Evolutionary conservation across 2,797 vertebrate species (phyloP).

Genomic region (Hemibagrus guttatus): DNA sequence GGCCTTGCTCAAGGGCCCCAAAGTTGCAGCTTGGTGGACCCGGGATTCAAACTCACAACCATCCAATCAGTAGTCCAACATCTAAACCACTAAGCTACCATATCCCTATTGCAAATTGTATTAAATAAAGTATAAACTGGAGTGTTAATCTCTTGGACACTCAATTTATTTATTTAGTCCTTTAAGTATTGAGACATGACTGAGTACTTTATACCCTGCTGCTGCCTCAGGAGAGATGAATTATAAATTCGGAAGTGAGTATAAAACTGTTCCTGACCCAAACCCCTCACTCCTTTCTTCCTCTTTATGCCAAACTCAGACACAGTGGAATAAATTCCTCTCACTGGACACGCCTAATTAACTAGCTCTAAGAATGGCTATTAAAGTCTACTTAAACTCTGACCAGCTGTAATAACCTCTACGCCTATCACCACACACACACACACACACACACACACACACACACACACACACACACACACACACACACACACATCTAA

Average conservation of each 20-base stretch:
- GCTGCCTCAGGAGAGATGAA: neutral
- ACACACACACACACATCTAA: constrained; percentile 54
- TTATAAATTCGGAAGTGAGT: neutral
- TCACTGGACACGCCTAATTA: constrained; percentile 77
- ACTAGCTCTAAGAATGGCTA: constrained; percentile 73
- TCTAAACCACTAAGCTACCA: too few relatives aligned
- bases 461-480: constrained; percentile 55
- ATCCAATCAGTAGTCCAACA: too few relatives aligned
- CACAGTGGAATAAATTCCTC: constrained; percentile 63
- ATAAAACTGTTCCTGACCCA: neutral
- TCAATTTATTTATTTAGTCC: neutral
- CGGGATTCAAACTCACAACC: too few relatives aligned
- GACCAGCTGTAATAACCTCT: constrained; percentile 63
- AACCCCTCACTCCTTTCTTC: constrained; percentile 58
- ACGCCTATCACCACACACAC: constrained; percentile 65
- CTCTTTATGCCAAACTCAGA: constrained; percentile 42
- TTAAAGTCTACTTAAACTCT: constrained; percentile 67
- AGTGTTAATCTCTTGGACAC: neutral
- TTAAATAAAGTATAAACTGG: too few relatives aligned
- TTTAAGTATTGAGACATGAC: neutral
- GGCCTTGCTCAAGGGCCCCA: too few relatives aligned
- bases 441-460: constrained; percentile 18
- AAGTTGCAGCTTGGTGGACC: too few relatives aligned
- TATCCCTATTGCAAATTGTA: too few relatives aligned
- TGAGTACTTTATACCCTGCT: neutral